These are phyloP conservation scores for Nerophis lumbriciformis DNA, from an alignment of 2,113 vertebrate genomes.

Conservation along the genomic window DNA sequence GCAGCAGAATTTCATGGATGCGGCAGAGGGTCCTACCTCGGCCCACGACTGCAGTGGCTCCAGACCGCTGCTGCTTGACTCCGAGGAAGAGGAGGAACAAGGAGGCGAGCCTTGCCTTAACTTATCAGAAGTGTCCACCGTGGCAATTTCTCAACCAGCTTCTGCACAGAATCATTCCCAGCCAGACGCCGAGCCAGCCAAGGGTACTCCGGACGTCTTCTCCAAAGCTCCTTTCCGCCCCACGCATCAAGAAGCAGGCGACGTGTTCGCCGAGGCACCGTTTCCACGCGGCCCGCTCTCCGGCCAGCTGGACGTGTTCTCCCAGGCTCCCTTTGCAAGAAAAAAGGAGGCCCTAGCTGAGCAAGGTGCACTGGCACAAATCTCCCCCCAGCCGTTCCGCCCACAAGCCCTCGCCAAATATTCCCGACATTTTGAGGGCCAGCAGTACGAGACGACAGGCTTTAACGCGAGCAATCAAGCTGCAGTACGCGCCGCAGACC, in stretches of 20 bases:
- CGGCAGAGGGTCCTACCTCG: slow-evolving; percentile 70
- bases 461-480: slow-evolving; percentile 73
- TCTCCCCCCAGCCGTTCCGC: slow-evolving; percentile 76
- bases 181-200: slow-evolving; percentile 37
- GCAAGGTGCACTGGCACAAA: slow-evolving; percentile 64
- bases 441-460: slow-evolving; percentile 74
- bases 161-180: slow-evolving; percentile 35
- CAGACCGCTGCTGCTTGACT: slow-evolving; percentile 87
- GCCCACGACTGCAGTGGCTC: slow-evolving; percentile 86
- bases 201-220: slow-evolving; percentile 74
- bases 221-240: slow-evolving; percentile 82
- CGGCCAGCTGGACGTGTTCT: slow-evolving; percentile 79
- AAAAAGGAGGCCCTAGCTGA: slow-evolving; percentile 73
- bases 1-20: slow-evolving; percentile 24
- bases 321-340: slow-evolving; percentile 89
- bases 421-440: slow-evolving; percentile 88
- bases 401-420: slow-evolving; percentile 88
- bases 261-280: slow-evolving; percentile 90
- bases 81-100: slow-evolving; percentile 84
- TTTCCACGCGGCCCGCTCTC: slow-evolving; percentile 66
- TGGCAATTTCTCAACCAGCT: slow-evolving; percentile 20
- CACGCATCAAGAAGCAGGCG: slow-evolving; percentile 63
- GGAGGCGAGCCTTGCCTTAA: slow-evolving; percentile 12
- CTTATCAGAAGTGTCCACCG: slow-evolving; percentile 5
- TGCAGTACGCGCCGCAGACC: slow-evolving; percentile 71